Conservation (phyloP, 1,140 invertebrate genomes). For the Akabosia matsudoensis region DNA sequence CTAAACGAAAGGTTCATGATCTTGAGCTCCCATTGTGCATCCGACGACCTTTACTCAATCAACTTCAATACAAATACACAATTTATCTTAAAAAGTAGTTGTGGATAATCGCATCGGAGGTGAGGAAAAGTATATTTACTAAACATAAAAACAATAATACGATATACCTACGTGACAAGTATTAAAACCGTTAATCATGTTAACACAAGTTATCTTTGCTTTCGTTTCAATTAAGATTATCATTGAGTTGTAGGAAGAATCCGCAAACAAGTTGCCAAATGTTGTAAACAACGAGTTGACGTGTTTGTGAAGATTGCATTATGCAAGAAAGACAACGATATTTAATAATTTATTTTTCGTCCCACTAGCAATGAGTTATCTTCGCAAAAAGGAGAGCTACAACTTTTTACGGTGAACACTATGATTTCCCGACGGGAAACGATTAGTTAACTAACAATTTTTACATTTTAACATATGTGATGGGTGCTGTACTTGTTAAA, state of each 20-base stretch:
- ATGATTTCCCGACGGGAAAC: neutral
- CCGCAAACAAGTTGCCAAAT: neutral
- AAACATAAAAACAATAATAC: too few relatives aligned
- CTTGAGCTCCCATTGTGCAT: neutral
- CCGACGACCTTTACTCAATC: conserved; percentile 17
- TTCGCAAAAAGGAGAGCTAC: neutral
- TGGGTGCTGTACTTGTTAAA: too few relatives aligned
- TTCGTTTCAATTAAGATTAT: too few relatives aligned
- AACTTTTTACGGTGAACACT: neutral
- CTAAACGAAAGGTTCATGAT: neutral
- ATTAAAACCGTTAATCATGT: neutral
- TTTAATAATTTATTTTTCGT: neutral
- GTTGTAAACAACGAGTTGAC: neutral
- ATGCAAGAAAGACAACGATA: neutral
- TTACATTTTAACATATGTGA: neutral
- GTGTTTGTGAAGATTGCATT: neutral
- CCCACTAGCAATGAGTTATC: neutral
- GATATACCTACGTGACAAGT: too few relatives aligned
- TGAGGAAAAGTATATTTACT: too few relatives aligned
- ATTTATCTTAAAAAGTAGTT: too few relatives aligned
- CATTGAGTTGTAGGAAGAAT: too few relatives aligned
- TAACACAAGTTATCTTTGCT: too few relatives aligned
- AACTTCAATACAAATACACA: neutral
- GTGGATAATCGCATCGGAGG: too few relatives aligned
- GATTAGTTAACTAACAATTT: neutral